These are phyloP conservation scores for Heteractis magnifica DNA, from an alignment of 92 coral and sea anemone genomes.

Conservation along the genomic window DNA sequence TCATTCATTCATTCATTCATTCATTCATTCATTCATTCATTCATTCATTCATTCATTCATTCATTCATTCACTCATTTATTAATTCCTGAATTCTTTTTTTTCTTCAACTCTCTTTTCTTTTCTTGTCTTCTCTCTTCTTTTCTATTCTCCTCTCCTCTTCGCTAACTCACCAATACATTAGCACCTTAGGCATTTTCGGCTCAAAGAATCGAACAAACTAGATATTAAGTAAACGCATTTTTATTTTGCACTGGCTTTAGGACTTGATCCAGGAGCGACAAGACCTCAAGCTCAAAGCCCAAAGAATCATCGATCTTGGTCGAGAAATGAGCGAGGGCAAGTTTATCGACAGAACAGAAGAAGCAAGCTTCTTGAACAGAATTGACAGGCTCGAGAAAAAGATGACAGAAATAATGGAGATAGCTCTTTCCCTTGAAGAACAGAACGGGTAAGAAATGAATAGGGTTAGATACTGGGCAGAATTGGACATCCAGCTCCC, in stretches of 20 bases:
- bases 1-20: no score
- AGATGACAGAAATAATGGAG: slow-evolving; percentile 27
- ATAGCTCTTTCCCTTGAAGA: slow-evolving; percentile 4
- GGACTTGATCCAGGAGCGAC: slow-evolving; percentile 27
- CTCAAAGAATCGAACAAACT: background rate
- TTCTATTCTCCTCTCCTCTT: background rate
- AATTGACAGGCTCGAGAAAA: slow-evolving; percentile 53
- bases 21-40: no score
- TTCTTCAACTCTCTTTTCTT: background rate
- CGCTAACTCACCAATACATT: background rate
- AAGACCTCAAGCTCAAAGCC: slow-evolving; percentile 17
- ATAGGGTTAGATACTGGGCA: no score
- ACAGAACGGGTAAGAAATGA: slow-evolving; percentile 16
- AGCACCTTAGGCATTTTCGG: background rate
- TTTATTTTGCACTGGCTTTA: background rate
- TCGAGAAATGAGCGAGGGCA: slow-evolving; percentile 37
- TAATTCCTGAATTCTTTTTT: no score
- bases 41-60: no score
- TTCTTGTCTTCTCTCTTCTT: background rate
- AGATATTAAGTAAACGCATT: background rate
- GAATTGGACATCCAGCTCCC: no score
- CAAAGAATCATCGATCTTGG: slow-evolving; percentile 42
- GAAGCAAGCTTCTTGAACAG: slow-evolving; percentile 51
- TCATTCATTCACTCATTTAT: no score
- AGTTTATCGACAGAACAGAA: slow-evolving; percentile 30